Percentiles rank a stretch among this genome's conserved stretches.
Evolutionary conservation across 2,888 invertebrate genomes (phyloP).

Genomic region (Tetragonisca angustula): DNA sequence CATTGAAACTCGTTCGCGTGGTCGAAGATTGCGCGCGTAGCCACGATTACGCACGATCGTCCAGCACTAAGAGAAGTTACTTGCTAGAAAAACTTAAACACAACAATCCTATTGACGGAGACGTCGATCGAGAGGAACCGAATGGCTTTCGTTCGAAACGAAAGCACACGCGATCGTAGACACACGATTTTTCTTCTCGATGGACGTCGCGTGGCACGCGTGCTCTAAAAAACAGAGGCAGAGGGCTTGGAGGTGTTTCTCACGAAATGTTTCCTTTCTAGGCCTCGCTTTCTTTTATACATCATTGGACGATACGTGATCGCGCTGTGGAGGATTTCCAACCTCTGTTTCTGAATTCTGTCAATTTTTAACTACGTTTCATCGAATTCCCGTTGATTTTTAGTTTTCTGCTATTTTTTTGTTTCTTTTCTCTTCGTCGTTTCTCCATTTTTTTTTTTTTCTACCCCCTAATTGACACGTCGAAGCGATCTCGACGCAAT

Average conservation of each 20-base stretch:
- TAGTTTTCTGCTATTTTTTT: background rate
- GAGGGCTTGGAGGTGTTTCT: conserved; percentile 75
- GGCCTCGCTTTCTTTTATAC: conserved; percentile 59
- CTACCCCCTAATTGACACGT: background rate
- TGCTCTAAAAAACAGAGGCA: conserved; percentile 74
- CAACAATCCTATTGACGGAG: conserved; percentile 75
- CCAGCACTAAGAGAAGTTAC: conserved; percentile 66
- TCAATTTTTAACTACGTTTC: conserved; percentile 24
- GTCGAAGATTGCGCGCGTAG: background rate
- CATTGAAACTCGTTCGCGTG: background rate
- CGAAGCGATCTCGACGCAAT: conserved; percentile 19
- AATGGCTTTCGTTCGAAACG: background rate
- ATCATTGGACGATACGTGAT: conserved; percentile 52
- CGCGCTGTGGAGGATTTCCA: conserved; percentile 53
- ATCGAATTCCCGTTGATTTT: background rate
- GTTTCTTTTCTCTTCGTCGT: background rate
- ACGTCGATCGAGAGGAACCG: conserved; percentile 69
- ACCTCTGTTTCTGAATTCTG: conserved; percentile 34
- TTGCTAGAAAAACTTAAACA: conserved; percentile 80
- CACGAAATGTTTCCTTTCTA: conserved; percentile 61
- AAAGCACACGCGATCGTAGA: background rate
- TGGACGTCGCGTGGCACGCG: conserved; percentile 67
- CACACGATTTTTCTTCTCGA: conserved; percentile 47
- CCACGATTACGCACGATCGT: conserved; percentile 4
- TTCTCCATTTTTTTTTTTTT: too few relatives aligned